Base-by-base conservation (phyloP, 2,888 invertebrate species). In the Agrochola litura region DNA sequence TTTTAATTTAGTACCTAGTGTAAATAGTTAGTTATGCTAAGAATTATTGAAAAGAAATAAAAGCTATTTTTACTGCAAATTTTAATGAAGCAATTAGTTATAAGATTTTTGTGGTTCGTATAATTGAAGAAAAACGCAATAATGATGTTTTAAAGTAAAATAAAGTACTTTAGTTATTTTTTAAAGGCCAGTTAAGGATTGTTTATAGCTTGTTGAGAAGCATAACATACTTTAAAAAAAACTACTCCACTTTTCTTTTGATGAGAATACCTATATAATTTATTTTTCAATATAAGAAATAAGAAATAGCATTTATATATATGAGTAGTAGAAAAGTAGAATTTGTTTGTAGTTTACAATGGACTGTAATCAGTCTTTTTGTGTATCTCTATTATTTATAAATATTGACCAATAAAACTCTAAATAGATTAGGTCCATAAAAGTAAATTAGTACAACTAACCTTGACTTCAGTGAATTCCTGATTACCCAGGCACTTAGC, bases 401-500 rank as follows among this genome's bases (percentile, higher is more conserved):
- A 30, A 64, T 25, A 37, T 56, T 41, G n/a, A 49, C 3, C 37
- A 76, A 37, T 60, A 60, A 30, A 52, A 64, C 5, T 30, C 2
- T 63, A 16, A 30, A 43, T 49, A 52, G 0, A 41, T 54, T 54
- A 46, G 43, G 54, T 49, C 41, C 6, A 22, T 77, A 37, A 2
- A 37, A 37, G 12, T 19, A 19, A 41, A n/a, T 37, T 37, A 66
- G 41, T 37, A 30, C 37, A 63, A 85, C 90, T 94, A 89, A 97
- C 97, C 94, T 97, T 96, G 94, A 96, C 93, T 92, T 97, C 92
- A 96, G 94, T 92, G 92, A 97, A 95, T 94, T 97, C 95, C 86
- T 97, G 92, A 94, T 97, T 93, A 91, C 96, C 97, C 97, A 97
- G 95, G 96, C 95, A 90, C 97, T 92, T 64, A 97, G 94, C 52